Percentiles rank a stretch among this genome's conserved stretches.
Evolutionary conservation across 1,140 invertebrate genomes (phyloP).

Genomic region (Agrypnia vestita): DNA sequence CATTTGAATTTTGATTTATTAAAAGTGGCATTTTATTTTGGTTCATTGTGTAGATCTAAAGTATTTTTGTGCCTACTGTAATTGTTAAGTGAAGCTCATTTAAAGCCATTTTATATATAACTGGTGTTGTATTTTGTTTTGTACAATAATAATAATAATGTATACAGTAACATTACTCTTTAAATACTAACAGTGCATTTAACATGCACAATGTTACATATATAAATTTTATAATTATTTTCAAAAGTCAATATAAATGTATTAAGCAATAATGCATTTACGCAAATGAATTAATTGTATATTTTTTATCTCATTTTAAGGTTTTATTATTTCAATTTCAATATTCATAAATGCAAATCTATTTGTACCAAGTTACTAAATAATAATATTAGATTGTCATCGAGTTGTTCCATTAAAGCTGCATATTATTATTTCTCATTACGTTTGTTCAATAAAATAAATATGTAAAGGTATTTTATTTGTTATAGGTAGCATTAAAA

Average conservation of each 20-base stretch:
- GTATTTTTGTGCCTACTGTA: slow-evolving; percentile 10
- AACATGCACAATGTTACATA: no score
- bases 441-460: slow-evolving; percentile 19
- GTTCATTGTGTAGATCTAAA: not conserved
- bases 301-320: no score
- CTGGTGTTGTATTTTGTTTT: slow-evolving; percentile 13
- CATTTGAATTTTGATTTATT: slow-evolving; percentile 11
- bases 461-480: not conserved
- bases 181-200: no score
- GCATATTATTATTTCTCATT: slow-evolving; percentile 7
- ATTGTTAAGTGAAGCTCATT: slow-evolving; percentile 5
- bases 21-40: slow-evolving; percentile 24
- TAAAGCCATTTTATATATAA: not conserved
- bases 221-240: no score
- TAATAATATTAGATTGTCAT: no score
- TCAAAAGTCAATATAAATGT: no score
- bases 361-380: no score
- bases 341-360: no score
- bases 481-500: not conserved
- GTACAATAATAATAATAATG: not conserved
- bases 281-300: no score
- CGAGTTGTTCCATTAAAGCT: slow-evolving; percentile 1
- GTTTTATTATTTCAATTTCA: no score
- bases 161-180: no score
- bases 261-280: no score